Conservation (phyloP, 2,113 vertebrate genomes). For the Chitala chitala region DNA sequence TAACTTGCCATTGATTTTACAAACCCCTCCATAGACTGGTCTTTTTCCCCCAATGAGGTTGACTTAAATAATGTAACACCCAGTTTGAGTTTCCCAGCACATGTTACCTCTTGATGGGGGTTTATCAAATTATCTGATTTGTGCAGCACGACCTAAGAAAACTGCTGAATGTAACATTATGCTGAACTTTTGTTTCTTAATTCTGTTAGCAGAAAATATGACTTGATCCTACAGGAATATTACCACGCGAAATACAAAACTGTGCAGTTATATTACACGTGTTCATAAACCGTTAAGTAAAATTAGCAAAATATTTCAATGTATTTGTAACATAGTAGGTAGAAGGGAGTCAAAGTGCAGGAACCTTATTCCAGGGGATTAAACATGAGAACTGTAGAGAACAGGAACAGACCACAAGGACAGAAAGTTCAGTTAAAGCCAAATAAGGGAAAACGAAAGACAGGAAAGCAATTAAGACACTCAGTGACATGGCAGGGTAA, state of each 20-base stretch:
- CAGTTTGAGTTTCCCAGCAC: not conserved
- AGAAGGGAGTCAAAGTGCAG: too few species aligned
- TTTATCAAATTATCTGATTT: conserved; percentile 10
- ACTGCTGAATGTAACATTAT: not conserved
- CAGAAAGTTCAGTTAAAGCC: too few species aligned
- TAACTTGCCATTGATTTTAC: conserved; percentile 8
- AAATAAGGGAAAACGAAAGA: too few species aligned
- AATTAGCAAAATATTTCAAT: too few species aligned
- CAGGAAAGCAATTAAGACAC: too few species aligned
- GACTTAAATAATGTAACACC: not conserved
- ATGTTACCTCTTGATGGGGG: not conserved
- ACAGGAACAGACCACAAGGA: too few species aligned
- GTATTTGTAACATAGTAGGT: too few species aligned
- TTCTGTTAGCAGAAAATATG: not conserved
- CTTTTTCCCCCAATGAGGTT: not conserved
- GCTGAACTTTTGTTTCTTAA: not conserved
- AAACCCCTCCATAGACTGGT: not conserved
- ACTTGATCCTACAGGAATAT: not conserved
- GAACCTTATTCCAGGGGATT: too few species aligned
- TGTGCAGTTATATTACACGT: too few species aligned
- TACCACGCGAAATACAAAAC: not conserved
- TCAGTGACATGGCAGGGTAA: too few species aligned
- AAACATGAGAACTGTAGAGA: too few species aligned
- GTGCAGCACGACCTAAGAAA: not conserved
- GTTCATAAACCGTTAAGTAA: too few species aligned